Conservation (phyloP, 2,113 vertebrate species). For the Nothocercus julius region DNA sequence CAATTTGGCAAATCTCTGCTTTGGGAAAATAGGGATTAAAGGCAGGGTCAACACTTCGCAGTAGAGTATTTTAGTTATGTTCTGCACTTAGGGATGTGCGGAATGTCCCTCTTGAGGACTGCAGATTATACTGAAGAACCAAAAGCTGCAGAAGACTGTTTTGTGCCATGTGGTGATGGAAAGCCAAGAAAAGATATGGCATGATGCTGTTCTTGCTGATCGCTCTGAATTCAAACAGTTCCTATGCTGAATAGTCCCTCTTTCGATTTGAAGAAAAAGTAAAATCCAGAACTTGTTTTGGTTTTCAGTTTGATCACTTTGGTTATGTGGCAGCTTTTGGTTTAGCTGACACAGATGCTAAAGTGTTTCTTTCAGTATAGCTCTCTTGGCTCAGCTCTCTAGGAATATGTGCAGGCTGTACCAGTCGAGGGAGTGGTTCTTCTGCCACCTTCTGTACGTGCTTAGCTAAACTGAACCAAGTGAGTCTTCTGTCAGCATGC, state of each 20-base stretch:
- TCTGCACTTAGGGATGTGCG: neutral
- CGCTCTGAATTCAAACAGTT: neutral
- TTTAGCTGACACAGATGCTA: neutral
- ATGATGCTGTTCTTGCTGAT: neutral
- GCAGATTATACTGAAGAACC: neutral
- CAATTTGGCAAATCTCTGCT: neutral
- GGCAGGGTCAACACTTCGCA: neutral
- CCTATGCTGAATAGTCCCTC: neutral
- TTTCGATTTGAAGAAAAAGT: neutral
- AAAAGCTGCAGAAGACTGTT: neutral
- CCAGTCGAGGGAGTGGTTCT: slow-evolving; percentile 14
- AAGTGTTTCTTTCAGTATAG: neutral
- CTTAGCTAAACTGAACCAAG: neutral
- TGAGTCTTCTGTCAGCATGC: neutral
- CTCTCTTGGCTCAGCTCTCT: neutral
- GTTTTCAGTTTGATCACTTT: neutral
- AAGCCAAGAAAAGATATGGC: neutral
- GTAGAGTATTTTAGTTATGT: neutral
- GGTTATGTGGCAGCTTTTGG: neutral
- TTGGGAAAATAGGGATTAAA: neutral
- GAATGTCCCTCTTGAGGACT: neutral
- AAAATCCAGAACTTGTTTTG: neutral
- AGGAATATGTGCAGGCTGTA: neutral
- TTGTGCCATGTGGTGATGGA: neutral
- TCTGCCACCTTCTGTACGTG: slow-evolving; percentile 46